These are phyloP conservation scores for Notarius quadriscutis DNA, from an alignment of 2,113 vertebrate species.

Conservation along the genomic window DNA sequence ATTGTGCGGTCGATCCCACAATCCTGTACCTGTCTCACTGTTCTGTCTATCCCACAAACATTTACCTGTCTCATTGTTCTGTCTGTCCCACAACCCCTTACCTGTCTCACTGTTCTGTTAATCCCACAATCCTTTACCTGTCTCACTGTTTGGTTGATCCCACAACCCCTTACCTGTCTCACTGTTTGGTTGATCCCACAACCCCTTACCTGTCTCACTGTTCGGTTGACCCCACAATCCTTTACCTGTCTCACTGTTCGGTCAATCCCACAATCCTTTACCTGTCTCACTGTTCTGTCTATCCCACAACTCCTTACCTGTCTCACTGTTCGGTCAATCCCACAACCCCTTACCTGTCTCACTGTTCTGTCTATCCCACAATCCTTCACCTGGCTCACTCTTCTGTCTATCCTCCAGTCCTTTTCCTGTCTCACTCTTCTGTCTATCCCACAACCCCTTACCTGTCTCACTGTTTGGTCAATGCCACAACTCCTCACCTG, in stretches of 20 bases:
- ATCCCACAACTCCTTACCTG: neutral
- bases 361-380: neutral
- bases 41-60: too few species aligned
- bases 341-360: slow-evolving; percentile 5
- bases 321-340: neutral
- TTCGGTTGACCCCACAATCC: neutral
- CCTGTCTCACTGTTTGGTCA: neutral
- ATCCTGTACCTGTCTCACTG: too few species aligned
- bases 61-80: too few species aligned
- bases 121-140: neutral
- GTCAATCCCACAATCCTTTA: neutral
- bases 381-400: neutral
- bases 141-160: neutral
- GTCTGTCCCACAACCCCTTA: neutral
- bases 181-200: neutral
- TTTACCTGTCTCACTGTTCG: neutral
- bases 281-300: neutral
- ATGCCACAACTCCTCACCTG: neutral
- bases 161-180: neutral
- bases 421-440: neutral
- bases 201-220: neutral
- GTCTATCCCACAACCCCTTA: neutral
- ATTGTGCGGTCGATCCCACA: too few species aligned
- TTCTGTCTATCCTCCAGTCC: neutral
- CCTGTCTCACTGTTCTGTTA: neutral